Percentiles rank a stretch among this genome's conserved stretches.
phyloP scores from a whole-genome alignment of 2,888 invertebrate genomes.

The Drosophila cracens region DNA sequence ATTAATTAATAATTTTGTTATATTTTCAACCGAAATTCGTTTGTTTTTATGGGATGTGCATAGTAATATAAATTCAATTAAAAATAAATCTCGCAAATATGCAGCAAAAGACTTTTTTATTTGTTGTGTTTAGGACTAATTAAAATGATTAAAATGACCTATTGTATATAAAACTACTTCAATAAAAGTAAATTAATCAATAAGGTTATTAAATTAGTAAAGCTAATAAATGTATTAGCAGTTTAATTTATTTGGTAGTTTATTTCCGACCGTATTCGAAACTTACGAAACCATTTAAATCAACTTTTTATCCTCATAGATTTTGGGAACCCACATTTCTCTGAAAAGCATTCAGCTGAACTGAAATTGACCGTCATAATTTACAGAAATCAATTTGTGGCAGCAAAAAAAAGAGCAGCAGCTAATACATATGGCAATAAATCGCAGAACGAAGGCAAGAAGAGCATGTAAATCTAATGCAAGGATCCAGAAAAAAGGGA shows the following conservation, averaged over 20 bases:
- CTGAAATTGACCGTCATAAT: constrained; percentile 37
- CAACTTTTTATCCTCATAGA: constrained; percentile 22
- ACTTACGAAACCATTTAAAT: constrained; percentile 11
- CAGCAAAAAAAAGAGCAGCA: neutral
- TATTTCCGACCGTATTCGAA: neutral
- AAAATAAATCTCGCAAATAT: neutral
- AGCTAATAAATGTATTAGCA: neutral
- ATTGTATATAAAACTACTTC: neutral
- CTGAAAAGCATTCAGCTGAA: constrained; percentile 3
- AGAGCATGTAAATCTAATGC: neutral
- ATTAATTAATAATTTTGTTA: neutral
- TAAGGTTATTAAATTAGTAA: neutral
- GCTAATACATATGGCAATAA: constrained; percentile 30
- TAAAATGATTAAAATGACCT: neutral
- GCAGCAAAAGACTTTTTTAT: neutral
- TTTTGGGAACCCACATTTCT: constrained; percentile 5
- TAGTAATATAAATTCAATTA: neutral
- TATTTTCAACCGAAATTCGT: neutral
- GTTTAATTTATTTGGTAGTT: neutral
- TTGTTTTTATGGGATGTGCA: neutral
- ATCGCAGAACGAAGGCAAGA: constrained; percentile 23
- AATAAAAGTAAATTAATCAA: neutral
- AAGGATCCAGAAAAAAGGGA: constrained; percentile 6
- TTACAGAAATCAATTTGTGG: constrained; percentile 50
- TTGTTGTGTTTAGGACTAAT: neutral